A percentile compares a stretch with the other conserved stretches of the same genome.
phyloP scores from a whole-genome alignment of 1,140 invertebrate genomes.

The Panonychus citri region DNA sequence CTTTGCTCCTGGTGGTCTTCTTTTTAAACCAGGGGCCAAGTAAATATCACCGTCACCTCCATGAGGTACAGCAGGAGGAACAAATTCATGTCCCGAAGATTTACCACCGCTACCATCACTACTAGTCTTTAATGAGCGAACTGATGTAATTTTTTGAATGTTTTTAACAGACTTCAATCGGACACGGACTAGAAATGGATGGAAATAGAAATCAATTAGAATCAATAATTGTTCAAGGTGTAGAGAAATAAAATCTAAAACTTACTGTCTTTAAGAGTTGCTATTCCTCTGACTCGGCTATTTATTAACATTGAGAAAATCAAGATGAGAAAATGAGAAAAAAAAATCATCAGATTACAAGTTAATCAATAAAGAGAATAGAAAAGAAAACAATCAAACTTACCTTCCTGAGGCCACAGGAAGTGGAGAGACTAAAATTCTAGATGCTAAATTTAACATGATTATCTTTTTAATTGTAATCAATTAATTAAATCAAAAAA shows the following conservation, averaged over 20 bases:
- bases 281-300: constrained; percentile 49
- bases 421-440: too few relatives aligned
- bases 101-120: background rate
- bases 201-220: too few relatives aligned
- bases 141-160: too few relatives aligned
- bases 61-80: background rate
- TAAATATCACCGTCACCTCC: background rate
- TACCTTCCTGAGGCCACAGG: too few relatives aligned
- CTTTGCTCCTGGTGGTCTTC: background rate
- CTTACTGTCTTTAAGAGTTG: constrained; percentile 65
- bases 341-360: background rate
- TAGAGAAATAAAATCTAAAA: constrained; percentile 7
- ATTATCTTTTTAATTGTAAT: too few relatives aligned
- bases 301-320: too few relatives aligned
- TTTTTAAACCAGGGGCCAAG: background rate
- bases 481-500: too few relatives aligned
- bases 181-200: too few relatives aligned
- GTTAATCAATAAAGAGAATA: too few relatives aligned
- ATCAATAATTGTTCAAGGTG: background rate
- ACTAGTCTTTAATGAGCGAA: background rate
- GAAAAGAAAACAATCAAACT: too few relatives aligned
- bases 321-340: background rate
- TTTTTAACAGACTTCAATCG: too few relatives aligned
- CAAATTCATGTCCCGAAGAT: background rate
- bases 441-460: too few relatives aligned